Conservation (phyloP, 2,113 vertebrate genomes). For the Shinisaurus crocodilurus region DNA sequence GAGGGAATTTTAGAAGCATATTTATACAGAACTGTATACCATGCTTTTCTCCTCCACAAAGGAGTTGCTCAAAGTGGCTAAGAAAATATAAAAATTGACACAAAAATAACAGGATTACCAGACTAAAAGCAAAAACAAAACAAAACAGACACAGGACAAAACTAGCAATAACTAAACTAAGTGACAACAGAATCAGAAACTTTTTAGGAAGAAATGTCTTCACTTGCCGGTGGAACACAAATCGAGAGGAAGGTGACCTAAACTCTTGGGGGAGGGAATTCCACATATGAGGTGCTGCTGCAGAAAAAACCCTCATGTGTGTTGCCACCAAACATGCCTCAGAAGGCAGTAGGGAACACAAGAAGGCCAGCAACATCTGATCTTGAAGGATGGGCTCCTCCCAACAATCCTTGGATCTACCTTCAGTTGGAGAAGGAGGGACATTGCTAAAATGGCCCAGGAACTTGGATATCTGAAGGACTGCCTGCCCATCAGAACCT, state of each 20-base stretch:
- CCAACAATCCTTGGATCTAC: not conserved
- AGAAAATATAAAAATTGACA: not conserved
- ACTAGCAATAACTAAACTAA: not conserved
- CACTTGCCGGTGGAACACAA: not conserved
- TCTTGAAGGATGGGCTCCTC: not conserved
- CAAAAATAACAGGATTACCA: not conserved
- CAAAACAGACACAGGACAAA: not conserved
- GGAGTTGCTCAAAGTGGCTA: not conserved
- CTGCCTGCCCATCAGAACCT: not conserved
- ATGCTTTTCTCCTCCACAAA: not conserved
- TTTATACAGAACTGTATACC: not conserved
- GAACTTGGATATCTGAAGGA: not conserved
- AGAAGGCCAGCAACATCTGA: not conserved
- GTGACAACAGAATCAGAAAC: not conserved
- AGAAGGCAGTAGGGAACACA: not conserved
- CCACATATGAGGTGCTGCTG: not conserved
- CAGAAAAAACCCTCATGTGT: not conserved
- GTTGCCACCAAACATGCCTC: not conserved
- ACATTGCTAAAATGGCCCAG: not conserved
- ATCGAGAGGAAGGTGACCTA: not conserved
- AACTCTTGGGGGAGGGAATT: not conserved
- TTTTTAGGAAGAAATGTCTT: not conserved
- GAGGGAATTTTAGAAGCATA: no score
- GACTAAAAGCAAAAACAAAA: not conserved
- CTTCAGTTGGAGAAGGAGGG: not conserved